Conservation (phyloP, 2,888 invertebrate genomes). For the Acleris cristana region DNA sequence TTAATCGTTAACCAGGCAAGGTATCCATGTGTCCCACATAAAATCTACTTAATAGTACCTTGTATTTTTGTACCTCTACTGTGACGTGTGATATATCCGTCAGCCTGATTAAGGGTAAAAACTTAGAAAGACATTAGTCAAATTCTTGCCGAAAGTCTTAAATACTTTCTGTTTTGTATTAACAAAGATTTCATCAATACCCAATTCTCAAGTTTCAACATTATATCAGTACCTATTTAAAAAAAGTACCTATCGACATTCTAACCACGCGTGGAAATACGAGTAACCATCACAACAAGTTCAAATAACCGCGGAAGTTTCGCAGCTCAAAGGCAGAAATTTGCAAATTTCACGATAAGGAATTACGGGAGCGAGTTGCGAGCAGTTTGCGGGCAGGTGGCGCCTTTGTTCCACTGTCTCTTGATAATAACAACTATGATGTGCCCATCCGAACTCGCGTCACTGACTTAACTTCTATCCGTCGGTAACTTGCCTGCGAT, state of each 20-base stretch:
- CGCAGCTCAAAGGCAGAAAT: conserved; percentile 58
- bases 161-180: no score
- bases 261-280: conserved; percentile 14
- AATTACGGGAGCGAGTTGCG: conserved; percentile 63
- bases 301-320: conserved; percentile 54
- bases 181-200: no score
- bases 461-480: conserved; percentile 52
- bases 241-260: not conserved
- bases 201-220: not conserved
- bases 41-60: no score
- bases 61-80: no score
- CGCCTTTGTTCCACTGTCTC: conserved; percentile 60
- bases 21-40: no score
- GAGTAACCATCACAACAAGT: conserved; percentile 5
- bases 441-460: conserved; percentile 46
- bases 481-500: conserved; percentile 13
- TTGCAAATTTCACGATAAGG: conserved; percentile 52
- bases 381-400: conserved; percentile 61
- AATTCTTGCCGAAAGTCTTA: no score
- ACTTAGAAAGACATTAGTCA: no score
- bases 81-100: no score
- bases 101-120: no score
- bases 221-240: not conserved
- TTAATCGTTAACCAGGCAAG: no score
- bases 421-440: conserved; percentile 67